These are phyloP conservation scores for Donacobius atricapilla DNA, from an alignment of 2,113 vertebrate species.

Conservation along the genomic window DNA sequence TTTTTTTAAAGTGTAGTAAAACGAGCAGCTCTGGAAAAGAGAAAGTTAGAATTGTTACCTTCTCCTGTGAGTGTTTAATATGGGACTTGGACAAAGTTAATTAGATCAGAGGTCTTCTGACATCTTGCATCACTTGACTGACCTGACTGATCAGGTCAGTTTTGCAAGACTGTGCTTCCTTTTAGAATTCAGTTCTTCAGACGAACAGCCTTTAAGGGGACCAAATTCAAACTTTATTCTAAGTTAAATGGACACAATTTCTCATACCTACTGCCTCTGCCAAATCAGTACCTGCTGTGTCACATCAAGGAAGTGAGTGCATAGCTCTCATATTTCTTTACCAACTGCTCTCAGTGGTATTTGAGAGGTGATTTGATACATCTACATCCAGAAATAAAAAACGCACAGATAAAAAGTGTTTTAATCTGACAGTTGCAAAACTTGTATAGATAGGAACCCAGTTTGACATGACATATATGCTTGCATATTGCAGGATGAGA, in stretches of 20 bases:
- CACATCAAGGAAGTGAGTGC: neutral
- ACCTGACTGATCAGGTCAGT: neutral
- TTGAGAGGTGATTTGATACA: neutral
- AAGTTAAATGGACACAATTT: neutral
- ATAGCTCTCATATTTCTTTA: neutral
- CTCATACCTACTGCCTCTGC: neutral
- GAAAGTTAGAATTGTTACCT: neutral
- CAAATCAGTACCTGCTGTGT: neutral
- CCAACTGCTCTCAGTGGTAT: neutral
- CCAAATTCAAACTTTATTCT: neutral
- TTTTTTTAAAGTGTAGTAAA: neutral
- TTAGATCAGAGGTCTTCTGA: neutral
- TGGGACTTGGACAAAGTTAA: neutral
- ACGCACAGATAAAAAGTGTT: neutral
- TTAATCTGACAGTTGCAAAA: neutral
- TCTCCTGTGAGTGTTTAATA: neutral
- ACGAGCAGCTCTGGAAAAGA: neutral
- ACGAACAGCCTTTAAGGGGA: neutral
- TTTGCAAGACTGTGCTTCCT: neutral
- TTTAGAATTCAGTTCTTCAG: neutral
- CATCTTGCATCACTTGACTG: neutral
- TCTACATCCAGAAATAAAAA: neutral
- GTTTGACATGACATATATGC: conserved; percentile 58
- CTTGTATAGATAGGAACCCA: neutral
- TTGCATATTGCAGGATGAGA: conserved; percentile 79